Evolutionary conservation across 2,797 vertebrate species (phyloP).

Genomic region (Rhabdophis nuchalis): DNA sequence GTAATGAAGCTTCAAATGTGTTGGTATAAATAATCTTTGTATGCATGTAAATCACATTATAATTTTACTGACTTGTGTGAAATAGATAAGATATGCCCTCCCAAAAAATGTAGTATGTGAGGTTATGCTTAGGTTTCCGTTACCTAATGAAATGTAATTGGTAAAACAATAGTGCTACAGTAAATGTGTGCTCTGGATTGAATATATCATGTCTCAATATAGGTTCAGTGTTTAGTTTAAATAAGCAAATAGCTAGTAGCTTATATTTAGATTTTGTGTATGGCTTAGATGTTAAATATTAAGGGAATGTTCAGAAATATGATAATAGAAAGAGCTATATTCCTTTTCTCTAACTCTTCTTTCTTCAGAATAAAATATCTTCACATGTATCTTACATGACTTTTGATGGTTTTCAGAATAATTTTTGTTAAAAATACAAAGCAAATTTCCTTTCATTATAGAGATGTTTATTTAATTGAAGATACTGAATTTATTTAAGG

Average conservation of each 20-base stretch:
- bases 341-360: background rate
- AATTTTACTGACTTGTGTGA: background rate
- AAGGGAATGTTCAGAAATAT: background rate
- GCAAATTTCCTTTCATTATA: background rate
- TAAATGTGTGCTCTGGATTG: background rate
- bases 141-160: constrained; percentile 7
- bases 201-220: background rate
- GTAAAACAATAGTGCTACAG: constrained; percentile 10
- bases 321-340: background rate
- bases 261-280: constrained; percentile 5
- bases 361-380: background rate
- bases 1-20: background rate
- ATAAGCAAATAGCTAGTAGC: background rate
- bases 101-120: background rate
- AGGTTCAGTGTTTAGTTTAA: background rate
- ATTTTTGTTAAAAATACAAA: background rate
- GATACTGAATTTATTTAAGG: background rate
- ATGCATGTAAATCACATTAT: background rate
- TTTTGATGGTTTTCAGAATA: background rate
- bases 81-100: background rate
- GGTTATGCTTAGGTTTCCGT: background rate
- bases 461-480: background rate
- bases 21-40: background rate
- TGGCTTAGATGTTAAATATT: background rate
- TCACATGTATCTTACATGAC: background rate